Evolutionary conservation across 2,113 vertebrate species (phyloP).

Genomic region (Hemicordylus capensis): DNA sequence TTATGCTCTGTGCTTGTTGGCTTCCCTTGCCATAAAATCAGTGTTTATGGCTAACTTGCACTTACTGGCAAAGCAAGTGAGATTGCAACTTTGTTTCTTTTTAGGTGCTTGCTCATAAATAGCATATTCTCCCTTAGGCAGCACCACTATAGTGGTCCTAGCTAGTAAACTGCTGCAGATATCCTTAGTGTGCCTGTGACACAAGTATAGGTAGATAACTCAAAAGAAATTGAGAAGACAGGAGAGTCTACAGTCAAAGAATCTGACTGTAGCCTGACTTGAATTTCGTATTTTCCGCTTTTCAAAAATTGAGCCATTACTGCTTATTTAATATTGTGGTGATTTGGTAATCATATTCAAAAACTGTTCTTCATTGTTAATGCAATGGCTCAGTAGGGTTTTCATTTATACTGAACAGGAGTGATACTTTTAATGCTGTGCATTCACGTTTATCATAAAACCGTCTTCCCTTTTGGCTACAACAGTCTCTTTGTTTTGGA

Average conservation of each 20-base stretch:
- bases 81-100: background rate
- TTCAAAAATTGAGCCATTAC: background rate
- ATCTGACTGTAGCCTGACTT: background rate
- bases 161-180: background rate
- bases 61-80: background rate
- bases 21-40: background rate
- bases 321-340: background rate
- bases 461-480: background rate
- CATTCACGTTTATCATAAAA: background rate
- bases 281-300: background rate
- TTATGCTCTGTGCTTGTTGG: background rate
- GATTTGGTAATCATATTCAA: background rate
- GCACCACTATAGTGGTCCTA: too few relatives aligned
- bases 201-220: rapidly evolving
- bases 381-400: background rate
- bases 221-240: background rate
- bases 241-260: rapidly evolving
- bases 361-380: background rate
- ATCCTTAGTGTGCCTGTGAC: background rate
- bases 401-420: background rate
- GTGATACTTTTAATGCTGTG: background rate
- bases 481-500: background rate
- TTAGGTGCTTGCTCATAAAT: background rate
- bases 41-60: background rate
- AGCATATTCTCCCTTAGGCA: background rate